These are phyloP conservation scores for Dendrolimus punctatus DNA, from an alignment of 1,140 invertebrate genomes.

Conservation along the genomic window DNA sequence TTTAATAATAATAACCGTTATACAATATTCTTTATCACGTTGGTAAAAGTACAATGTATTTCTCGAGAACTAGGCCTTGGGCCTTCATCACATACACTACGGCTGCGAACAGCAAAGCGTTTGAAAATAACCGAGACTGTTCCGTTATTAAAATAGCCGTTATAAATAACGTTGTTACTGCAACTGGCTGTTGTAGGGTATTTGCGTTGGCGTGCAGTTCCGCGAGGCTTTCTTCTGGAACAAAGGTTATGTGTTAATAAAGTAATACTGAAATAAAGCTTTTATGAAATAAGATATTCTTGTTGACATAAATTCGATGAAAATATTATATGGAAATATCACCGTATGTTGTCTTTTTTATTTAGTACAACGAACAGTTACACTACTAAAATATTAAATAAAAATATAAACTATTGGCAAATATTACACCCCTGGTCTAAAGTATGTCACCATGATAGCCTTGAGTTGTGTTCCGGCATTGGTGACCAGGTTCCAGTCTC, in stretches of 20 bases:
- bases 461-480: too few relatives aligned
- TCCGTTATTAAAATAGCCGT: conserved; percentile 19
- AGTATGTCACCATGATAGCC: too few relatives aligned
- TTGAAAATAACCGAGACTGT: conserved; percentile 22
- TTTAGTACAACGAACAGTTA: too few relatives aligned
- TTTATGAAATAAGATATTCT: too few relatives aligned
- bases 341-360: too few relatives aligned
- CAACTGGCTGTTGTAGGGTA: conserved; percentile 21
- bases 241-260: conserved; percentile 30
- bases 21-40: conserved; percentile 49
- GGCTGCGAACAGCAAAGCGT: conserved; percentile 25
- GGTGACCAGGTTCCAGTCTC: too few relatives aligned
- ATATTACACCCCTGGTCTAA: too few relatives aligned
- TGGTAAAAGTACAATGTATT: conserved; percentile 38
- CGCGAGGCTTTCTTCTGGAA: conserved; percentile 60
- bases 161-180: conserved; percentile 8
- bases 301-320: too few relatives aligned
- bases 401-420: too few relatives aligned
- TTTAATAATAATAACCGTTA: conserved; percentile 24
- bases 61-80: conserved; percentile 26
- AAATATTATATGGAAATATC: too few relatives aligned
- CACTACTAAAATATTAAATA: too few relatives aligned
- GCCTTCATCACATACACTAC: conserved; percentile 24
- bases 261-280: background rate
- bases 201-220: conserved; percentile 44